Base-by-base conservation (phyloP, 2,888 invertebrate species). In the Oligia latruncula region DNA sequence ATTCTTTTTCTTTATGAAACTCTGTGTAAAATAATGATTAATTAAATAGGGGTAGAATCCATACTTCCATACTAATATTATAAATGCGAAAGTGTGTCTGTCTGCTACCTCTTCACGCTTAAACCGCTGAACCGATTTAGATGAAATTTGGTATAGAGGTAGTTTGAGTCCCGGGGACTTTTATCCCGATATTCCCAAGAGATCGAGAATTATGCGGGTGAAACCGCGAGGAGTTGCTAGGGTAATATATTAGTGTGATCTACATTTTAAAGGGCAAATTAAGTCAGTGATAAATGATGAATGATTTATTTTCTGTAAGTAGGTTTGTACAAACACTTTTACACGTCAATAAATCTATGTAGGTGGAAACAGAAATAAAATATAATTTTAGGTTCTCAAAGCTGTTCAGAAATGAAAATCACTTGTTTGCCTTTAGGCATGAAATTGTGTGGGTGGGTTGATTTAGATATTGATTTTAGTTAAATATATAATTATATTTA, bases 251-350 rank as follows among this genome's bases (percentile, higher is more conserved):
- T 60, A 35, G 15, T 43, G 52, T 67, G 71, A 84, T 77, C 79
- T 76, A 72, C 58, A 68, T 72, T 85, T 70, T 70, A 74, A 85
- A 85, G 85, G 74, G 68, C 75, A 80, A 74, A 76, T 74, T 64
- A 52, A n/a, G 76, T 67, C 29, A 29, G 29, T 29, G 29, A 29
- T 29, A 29, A 29, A 29, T 29, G 29, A 29, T 29, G 29, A 29
- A 29, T 29, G 29, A 29, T 29, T 29, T 29, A 29, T 29, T 29
- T 29, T 29, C 1, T 29, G 1, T 29, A 29, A 29, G 29, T 29
- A 29, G 29, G 29, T 29, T 29, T 29, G 29, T 29, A 29, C 29
- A 29, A 29, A 29, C 29, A 29, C 29, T 29, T 29, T 29, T 29
- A 29, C 29, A 29, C 29, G 29, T 29, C 68, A 11, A 74, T 71